These are phyloP conservation scores for Chrysochloris asiatica DNA, from an alignment of 2,113 vertebrate genomes.

Conservation along the genomic window DNA sequence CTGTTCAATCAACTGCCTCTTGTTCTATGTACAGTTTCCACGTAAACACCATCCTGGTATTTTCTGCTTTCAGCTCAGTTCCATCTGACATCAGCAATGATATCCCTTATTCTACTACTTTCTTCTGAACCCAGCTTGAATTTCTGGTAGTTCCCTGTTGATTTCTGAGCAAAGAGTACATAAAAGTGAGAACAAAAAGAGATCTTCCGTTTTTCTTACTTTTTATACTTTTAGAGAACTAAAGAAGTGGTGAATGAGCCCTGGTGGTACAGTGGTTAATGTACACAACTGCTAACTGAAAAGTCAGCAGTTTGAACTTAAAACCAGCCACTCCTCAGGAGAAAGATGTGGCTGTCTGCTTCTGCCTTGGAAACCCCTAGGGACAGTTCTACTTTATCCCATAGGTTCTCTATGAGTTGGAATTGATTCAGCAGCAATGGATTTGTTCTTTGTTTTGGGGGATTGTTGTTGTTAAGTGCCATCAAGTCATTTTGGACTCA, in stretches of 20 bases:
- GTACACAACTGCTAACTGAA: neutral
- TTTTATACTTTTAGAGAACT: neutral
- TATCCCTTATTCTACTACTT: neutral
- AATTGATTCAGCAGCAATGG: neutral
- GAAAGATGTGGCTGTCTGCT: neutral
- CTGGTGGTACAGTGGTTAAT: neutral
- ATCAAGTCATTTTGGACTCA: too few relatives aligned
- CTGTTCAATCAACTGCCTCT: too few relatives aligned
- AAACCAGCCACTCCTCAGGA: neutral
- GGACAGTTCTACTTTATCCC: too few relatives aligned
- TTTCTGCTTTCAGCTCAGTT: neutral
- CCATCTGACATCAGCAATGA: neutral
- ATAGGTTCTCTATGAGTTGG: neutral
- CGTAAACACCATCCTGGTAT: neutral
- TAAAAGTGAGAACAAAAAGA: neutral
- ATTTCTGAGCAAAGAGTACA: neutral
- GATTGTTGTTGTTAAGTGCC: too few relatives aligned
- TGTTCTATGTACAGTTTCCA: neutral
- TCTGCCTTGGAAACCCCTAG: neutral
- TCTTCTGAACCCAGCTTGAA: neutral
- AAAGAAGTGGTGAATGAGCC: neutral
- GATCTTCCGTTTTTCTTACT: neutral
- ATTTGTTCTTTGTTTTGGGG: too few relatives aligned
- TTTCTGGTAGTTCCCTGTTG: neutral
- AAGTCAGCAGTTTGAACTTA: neutral